Evolutionary conservation across 2,113 vertebrate species (phyloP), one percentile per base, ranked within the genome.

Genomic region (Syrmaticus mikado): DNA sequence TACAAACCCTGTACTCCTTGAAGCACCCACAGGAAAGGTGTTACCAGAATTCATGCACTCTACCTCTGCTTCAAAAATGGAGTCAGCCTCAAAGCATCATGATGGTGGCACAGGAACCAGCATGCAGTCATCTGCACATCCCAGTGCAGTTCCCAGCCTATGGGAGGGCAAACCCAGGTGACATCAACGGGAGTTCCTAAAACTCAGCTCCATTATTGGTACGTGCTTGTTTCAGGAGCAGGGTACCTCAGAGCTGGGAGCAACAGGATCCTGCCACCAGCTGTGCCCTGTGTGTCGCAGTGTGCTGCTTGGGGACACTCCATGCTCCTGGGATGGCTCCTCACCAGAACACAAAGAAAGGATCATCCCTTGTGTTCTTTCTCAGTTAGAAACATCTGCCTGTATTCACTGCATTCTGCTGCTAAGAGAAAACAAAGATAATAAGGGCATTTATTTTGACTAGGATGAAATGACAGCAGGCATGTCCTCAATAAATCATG

Each of bases 91-190:
- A 43, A 45, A 45, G 20, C 61, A 20, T 22, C n/a, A 4, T 2
- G 57, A 21, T 13, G 41, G 22, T 3, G 13, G 79, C 34, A 36
- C 13, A 4, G 1, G 67, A 67, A 28, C 27, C 11, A 50, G 36
- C 22, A 32, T 8, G 25, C 2, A 19, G 30, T 32, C 55, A 57
- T 30, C 30, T 3, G 6, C 55, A 57, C 30, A 57, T 32, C 2
- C 0, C n/a, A 20, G 13, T 12, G 2, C 18, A 40, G 46, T 11
- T 1, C 45, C 22, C 38, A 16, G 36, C 25, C 36, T 8, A 5
- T 3, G 2, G 1, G 14, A 8, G 27, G 20, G 25, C 30, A 34
- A 2, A 10, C 3, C 7, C 5, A 27, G 27, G 10, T 11, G 8
- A 16, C 6, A 2, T 6, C 3, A 7, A 8, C 6, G n/a, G 36